Conservation (phyloP, 53 echinoderm and acorn worm species). For the Actinopyga echinites region DNA sequence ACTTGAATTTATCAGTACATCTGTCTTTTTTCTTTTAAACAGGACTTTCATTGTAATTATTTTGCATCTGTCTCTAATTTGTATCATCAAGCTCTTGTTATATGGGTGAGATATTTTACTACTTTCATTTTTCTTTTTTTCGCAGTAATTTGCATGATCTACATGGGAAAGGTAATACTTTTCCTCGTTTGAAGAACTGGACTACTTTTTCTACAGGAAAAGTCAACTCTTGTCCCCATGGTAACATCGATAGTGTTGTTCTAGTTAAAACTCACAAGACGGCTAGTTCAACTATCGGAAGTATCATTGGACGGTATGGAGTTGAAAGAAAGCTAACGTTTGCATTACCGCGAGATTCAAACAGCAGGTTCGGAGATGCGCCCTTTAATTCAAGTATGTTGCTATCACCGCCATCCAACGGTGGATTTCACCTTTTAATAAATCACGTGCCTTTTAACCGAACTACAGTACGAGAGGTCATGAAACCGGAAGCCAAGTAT, state of each 20-base stretch:
- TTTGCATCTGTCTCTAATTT: no score
- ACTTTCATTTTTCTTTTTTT: no score
- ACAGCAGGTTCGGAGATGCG: not conserved
- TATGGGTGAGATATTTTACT: no score
- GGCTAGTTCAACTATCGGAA: not conserved
- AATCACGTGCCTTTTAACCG: conserved; percentile 12
- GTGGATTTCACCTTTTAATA: conserved; percentile 3
- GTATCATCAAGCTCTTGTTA: no score
- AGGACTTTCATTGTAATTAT: no score
- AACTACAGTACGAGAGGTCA: not conserved
- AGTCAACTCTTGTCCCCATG: no score
- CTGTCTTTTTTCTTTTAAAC: no score
- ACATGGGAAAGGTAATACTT: no score
- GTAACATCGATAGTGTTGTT: not conserved
- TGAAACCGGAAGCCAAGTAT: conserved; percentile 13
- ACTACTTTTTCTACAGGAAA: no score
- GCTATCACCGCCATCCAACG: not conserved
- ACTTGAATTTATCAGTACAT: no score
- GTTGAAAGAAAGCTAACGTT: not conserved
- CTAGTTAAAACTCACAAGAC: conserved; percentile 15
- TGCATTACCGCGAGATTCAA: not conserved
- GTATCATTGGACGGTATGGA: conserved; percentile 4
- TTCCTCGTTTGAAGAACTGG: no score
- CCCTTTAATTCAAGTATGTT: not conserved
- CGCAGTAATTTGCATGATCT: no score